These are phyloP conservation scores for Melanotaenia boesemani DNA, from an alignment of 2,797 vertebrate genomes.

Conservation along the genomic window DNA sequence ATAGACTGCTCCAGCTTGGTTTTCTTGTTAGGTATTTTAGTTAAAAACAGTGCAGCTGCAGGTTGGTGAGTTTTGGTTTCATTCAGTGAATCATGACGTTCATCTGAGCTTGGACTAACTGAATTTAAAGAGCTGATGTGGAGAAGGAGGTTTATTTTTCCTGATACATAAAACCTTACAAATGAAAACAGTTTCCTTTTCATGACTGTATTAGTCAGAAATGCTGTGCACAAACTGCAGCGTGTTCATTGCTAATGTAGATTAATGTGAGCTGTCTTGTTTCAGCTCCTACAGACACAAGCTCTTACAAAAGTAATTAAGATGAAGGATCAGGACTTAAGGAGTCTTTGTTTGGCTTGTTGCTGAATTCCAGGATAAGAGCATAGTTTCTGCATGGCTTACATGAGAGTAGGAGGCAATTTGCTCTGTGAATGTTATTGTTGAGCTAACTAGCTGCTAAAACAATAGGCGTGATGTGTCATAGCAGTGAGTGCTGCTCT, in stretches of 20 bases:
- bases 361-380: constrained; percentile 81
- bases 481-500: constrained; percentile 74
- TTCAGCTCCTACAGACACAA: constrained; percentile 64
- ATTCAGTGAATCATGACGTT: too few species aligned
- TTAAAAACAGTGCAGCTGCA: too few species aligned
- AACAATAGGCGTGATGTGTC: constrained; percentile 81
- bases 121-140: too few species aligned
- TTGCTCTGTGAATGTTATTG: constrained; percentile 78
- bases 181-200: not conserved
- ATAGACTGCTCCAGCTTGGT: too few species aligned
- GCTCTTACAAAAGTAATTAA: constrained; percentile 91
- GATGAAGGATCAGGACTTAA: constrained; percentile 89
- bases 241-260: constrained; percentile 89
- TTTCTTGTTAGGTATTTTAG: too few species aligned
- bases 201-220: constrained; percentile 59
- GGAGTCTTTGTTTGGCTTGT: constrained; percentile 85
- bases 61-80: too few species aligned
- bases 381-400: constrained; percentile 54
- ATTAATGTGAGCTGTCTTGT: constrained; percentile 89
- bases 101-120: too few species aligned
- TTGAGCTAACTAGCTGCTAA: constrained; percentile 79
- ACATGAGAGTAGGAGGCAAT: constrained; percentile 65
- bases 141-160: too few species aligned
- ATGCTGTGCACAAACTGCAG: constrained; percentile 25
- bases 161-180: too few species aligned